phyloP scores from a whole-genome alignment of 1,140 invertebrate species.

The Diorhabda carinulata region DNA sequence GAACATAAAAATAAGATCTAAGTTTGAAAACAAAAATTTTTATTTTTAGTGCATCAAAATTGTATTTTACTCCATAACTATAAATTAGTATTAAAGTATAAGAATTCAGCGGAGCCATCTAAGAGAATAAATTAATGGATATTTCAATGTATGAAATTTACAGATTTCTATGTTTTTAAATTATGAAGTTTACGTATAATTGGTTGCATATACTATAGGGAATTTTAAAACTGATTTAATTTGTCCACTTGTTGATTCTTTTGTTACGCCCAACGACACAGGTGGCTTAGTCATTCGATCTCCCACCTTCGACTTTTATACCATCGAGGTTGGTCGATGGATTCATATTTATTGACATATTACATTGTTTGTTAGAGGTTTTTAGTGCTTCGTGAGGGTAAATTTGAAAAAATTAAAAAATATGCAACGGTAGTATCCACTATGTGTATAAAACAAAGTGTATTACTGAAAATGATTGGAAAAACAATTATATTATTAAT shows the following conservation, averaged over 20 bases:
- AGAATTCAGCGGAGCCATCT: too few species aligned
- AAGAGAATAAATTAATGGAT: too few species aligned
- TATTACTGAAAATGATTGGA: neutral
- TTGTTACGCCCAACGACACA: neutral
- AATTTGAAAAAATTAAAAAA: neutral
- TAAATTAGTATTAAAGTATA: too few species aligned
- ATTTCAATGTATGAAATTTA: too few species aligned
- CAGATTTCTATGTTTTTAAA: too few species aligned
- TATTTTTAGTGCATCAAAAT: too few species aligned
- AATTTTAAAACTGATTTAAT: neutral
- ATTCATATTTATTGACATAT: neutral
- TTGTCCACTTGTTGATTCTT: neutral
- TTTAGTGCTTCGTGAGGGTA: neutral
- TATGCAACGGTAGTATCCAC: neutral
- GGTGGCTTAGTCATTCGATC: neutral
- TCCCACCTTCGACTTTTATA: neutral
- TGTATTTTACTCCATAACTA: too few species aligned
- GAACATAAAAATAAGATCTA: too few species aligned
- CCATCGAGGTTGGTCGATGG: neutral
- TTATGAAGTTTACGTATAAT: neutral
- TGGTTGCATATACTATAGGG: constrained; percentile 11
- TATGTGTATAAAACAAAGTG: neutral
- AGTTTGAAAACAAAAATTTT: too few species aligned
- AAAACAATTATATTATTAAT: constrained; percentile 5
- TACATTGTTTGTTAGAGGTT: neutral